These are phyloP conservation scores for Drosophila borborema DNA, from an alignment of 2,888 invertebrate genomes.

Conservation along the genomic window DNA sequence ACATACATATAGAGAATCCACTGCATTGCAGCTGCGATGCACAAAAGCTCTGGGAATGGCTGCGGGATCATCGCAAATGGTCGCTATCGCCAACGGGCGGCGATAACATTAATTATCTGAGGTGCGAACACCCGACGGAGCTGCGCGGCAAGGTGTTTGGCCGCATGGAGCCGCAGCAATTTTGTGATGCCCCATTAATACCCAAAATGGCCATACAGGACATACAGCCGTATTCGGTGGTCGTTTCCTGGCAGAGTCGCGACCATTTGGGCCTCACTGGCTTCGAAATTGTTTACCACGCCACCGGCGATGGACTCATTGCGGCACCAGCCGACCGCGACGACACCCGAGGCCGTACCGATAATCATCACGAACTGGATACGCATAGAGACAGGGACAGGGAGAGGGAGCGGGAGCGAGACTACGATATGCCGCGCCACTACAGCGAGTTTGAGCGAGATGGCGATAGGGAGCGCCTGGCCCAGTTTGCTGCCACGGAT, in stretches of 20 bases:
- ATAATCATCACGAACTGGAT: conserved; percentile 37
- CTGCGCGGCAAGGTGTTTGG: conserved; percentile 91
- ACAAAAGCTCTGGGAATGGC: conserved; percentile 96
- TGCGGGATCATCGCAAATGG: conserved; percentile 93
- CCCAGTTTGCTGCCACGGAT: conserved; percentile 55
- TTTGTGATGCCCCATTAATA: conserved; percentile 94
- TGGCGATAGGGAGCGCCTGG: conserved; percentile 34
- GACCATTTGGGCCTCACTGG: conserved; percentile 94
- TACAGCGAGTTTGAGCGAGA: conserved; percentile 15
- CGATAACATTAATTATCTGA: conserved; percentile 86
- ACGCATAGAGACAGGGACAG: conserved; percentile 21
- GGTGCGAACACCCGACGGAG: conserved; percentile 94
- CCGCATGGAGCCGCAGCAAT: conserved; percentile 91
- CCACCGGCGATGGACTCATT: conserved; percentile 87
- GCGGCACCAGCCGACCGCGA: conserved; percentile 47
- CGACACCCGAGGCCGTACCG: conserved; percentile 21
- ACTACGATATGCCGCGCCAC: conserved; percentile 6
- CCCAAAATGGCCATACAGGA: conserved; percentile 94
- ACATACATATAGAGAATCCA: conserved; percentile 90
- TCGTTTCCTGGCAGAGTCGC: conserved; percentile 95
- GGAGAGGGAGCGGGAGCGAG: conserved; percentile 24
- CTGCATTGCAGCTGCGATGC: conserved; percentile 95
- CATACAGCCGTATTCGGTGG: conserved; percentile 93
- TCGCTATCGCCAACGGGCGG: conserved; percentile 68
- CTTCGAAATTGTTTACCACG: conserved; percentile 94